phyloP scores from a whole-genome alignment of 2,888 invertebrate species.

The Saturnia pavonia region DNA sequence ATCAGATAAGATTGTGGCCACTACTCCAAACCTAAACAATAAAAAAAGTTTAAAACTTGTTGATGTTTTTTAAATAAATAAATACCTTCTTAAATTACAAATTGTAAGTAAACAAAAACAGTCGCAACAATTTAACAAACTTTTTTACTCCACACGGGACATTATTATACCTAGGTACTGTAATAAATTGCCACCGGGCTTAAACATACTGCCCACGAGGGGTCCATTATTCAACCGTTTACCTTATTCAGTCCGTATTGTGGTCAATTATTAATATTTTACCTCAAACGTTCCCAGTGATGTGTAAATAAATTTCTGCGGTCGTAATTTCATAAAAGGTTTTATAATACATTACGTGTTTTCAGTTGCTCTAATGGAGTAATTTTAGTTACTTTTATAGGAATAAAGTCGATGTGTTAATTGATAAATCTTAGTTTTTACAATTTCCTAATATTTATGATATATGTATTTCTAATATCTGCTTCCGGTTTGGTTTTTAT shows the following conservation, averaged over 20 bases:
- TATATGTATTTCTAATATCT: too few relatives aligned
- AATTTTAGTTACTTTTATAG: too few relatives aligned
- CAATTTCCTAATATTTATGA: too few relatives aligned
- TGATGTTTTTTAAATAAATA: too few relatives aligned
- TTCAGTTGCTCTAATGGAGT: too few relatives aligned
- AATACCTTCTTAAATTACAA: not conserved
- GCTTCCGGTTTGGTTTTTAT: too few relatives aligned
- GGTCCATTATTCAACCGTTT: conserved; percentile 37
- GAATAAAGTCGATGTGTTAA: too few relatives aligned
- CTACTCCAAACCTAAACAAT: too few relatives aligned
- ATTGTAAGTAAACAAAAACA: not conserved
- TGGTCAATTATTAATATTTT: conserved; percentile 21
- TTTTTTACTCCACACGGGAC: not conserved
- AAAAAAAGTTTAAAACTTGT: too few relatives aligned
- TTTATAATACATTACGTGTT: not conserved
- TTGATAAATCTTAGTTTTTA: too few relatives aligned
- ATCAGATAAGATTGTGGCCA: too few relatives aligned
- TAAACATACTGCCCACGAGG: conserved; percentile 28
- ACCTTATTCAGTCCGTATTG: conserved; percentile 37
- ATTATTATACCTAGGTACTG: conserved; percentile 17
- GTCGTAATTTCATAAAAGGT: not conserved
- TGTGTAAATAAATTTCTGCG: conserved; percentile 8
- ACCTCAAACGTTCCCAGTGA: conserved; percentile 5
- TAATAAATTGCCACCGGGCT: conserved; percentile 25
- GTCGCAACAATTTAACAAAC: not conserved